phyloP scores from a whole-genome alignment of 2,797 vertebrate genomes.

The Nannoperca obscura region DNA sequence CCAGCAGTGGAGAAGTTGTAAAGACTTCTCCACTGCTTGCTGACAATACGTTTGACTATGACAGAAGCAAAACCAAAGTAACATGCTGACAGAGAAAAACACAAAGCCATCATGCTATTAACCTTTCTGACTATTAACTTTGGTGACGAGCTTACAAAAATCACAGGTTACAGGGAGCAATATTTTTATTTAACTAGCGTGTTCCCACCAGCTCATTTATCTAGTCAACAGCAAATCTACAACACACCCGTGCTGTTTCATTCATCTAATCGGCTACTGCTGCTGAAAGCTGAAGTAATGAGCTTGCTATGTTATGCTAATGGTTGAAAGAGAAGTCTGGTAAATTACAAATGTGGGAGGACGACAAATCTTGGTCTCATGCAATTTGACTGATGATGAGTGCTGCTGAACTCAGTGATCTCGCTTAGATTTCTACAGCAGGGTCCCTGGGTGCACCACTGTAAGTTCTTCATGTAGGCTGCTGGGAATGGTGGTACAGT shows the following conservation, averaged over 20 bases:
- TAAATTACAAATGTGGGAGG: slow-evolving; percentile 75
- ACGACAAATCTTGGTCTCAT: slow-evolving; percentile 71
- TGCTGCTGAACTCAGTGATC: slow-evolving; percentile 70
- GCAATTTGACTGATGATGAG: slow-evolving; percentile 70
- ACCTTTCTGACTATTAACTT: slow-evolving; percentile 32
- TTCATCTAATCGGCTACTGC: slow-evolving; percentile 69
- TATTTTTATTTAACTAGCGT: slow-evolving; percentile 51
- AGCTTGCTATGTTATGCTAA: slow-evolving; percentile 73
- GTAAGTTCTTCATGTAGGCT: slow-evolving; percentile 22
- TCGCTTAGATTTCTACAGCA: slow-evolving; percentile 41
- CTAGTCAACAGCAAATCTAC: slow-evolving; percentile 48
- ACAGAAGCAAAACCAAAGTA: background rate
- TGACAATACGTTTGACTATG: background rate
- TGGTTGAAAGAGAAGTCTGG: slow-evolving; percentile 59
- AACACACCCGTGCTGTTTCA: slow-evolving; percentile 44
- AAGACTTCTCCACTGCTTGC: background rate
- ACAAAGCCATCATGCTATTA: slow-evolving; percentile 7
- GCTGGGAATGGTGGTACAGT: slow-evolving; percentile 5
- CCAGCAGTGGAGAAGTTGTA: no score
- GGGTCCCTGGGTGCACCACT: slow-evolving; percentile 21
- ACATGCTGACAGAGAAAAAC: background rate
- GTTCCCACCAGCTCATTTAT: slow-evolving; percentile 66
- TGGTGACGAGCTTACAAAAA: slow-evolving; percentile 27
- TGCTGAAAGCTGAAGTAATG: slow-evolving; percentile 75
- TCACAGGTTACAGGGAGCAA: slow-evolving; percentile 30